Percentiles rank a stretch among this genome's conserved stretches.
Evolutionary conservation across 2,888 invertebrate genomes (phyloP).

Genomic region (Cephonodes hylas): DNA sequence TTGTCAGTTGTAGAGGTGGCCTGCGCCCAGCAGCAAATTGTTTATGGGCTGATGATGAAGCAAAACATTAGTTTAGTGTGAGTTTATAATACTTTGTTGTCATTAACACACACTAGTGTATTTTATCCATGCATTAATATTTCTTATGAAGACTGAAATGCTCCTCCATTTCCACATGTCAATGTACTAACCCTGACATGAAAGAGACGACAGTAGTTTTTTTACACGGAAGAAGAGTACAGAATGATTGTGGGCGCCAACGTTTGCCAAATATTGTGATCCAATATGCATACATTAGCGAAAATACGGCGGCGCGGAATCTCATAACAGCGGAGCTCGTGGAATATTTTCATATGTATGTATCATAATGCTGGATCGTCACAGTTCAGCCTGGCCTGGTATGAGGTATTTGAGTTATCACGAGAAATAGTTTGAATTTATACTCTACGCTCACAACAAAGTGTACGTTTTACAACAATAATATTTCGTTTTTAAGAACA

Average conservation of each 20-base stretch:
- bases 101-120: too few relatives aligned
- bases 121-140: too few relatives aligned
- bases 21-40: too few relatives aligned
- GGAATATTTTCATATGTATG: background rate
- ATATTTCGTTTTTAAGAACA: too few relatives aligned
- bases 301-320: constrained; percentile 3
- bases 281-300: constrained; percentile 8
- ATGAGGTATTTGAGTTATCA: background rate
- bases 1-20: too few relatives aligned
- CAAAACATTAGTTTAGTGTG: too few relatives aligned
- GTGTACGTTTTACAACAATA: too few relatives aligned
- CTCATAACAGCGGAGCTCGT: background rate
- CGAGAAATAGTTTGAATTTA: background rate
- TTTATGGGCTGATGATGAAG: too few relatives aligned
- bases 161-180: background rate
- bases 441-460: too few relatives aligned
- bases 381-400: background rate
- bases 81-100: too few relatives aligned
- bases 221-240: background rate
- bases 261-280: constrained; percentile 8
- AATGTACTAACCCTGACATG: background rate
- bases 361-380: background rate
- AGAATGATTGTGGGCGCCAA: background rate
- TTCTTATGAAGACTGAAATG: background rate
- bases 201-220: background rate